Evolutionary conservation across 2,888 invertebrate species (phyloP), one percentile per base, ranked within the genome.

Genomic region (Parnassius apollo): DNA sequence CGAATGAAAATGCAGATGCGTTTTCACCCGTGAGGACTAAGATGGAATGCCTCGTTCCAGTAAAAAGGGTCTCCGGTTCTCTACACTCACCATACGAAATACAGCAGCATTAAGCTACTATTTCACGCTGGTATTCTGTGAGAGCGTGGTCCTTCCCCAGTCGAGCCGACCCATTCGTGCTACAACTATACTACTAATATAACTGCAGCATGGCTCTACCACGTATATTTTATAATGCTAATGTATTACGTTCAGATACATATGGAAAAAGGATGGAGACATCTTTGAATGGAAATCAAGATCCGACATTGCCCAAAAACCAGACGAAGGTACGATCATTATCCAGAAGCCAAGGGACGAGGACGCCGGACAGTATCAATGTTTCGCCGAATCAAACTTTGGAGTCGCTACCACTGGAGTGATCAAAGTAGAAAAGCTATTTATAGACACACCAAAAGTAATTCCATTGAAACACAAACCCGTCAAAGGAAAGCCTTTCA

Each of bases 341-440:
- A 82, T 87, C 71, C 72, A 75, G 25, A 76, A 78, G 9, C 83
- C 86, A 0, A 71, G 74, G 13, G 68, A 74, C 0, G 65, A 75
- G 2, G 83, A 85, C 59, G 84, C 82, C 60, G 89, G 86, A 0
- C 42, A 67, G 3, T 89, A 88, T 75, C 78, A 77, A 62, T 89
- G 89, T 71, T 72, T 77, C 49, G 88, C 79, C 0, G 70, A 81
- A 58, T 76, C 82, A 2, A 64, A 75, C 0, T 13, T 42, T 9
- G 44, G 18, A 7, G 55, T 55, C 65, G 85, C 89, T 4, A 81
- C 78, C 46, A 76, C 84, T 0, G 68, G 80, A 12, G 59, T 66
- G 0, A 80, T 87, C 2, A 69, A 65, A 46, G 75, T 87, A 0
- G 82, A 72, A 52, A 73, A 69, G 2, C 68, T 77, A 0, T 88